Evolutionary conservation across 2,113 vertebrate genomes (phyloP), one percentile per base, ranked within the genome.

Genomic region (Strix uralensis): DNA sequence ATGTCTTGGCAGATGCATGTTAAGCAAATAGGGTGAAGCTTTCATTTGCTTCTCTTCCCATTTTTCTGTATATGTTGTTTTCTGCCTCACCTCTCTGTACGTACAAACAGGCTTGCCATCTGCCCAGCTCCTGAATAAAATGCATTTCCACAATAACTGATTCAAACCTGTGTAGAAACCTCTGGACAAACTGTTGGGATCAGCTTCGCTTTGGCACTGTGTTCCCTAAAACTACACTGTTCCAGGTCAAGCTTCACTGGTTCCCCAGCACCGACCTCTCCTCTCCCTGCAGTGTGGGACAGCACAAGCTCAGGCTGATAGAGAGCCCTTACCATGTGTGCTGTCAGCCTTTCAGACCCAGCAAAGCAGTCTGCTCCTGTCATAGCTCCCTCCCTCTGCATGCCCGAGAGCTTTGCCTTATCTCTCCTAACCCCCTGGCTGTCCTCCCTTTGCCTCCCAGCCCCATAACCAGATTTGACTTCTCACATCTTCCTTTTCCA

Each of bases 201-300:
- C 1, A 1, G 34, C 26, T 61, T 67, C 82, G 47, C 30, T 54
- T 14, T 4, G 7, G 26, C 4, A 10, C 36, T 21, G 15, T 1
- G 3, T 27, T 61, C 29, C 22, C 36, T 44, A 29, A 44, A 80
- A 29, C 59, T 26, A 10, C 9, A 27, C 17, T 1, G 1, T 30
- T 69, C 17, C 0, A 0, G 36, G 32, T 9, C 27, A 29, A 27
- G 23, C 38, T 47, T 46, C 3, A 2, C 34, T 0, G 0, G 9
- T 7, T 44, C 12, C 27, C 17, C 3, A 5, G 20, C 1, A 2
- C 26, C 1, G 0, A 29, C 14, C 34, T 46, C 52, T 58, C 22
- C 10, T 44, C 27, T 38, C 13, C 23, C 23, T 30, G 15, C 34
- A 11, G 16, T 10, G 21, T 5, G 17, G 40, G 55, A 30, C 42